A percentile compares a stretch with the other conserved stretches of the same genome.
Conservation (phyloP, 2,888 invertebrate genomes). For the Dicyrtoma fusca region DNA sequence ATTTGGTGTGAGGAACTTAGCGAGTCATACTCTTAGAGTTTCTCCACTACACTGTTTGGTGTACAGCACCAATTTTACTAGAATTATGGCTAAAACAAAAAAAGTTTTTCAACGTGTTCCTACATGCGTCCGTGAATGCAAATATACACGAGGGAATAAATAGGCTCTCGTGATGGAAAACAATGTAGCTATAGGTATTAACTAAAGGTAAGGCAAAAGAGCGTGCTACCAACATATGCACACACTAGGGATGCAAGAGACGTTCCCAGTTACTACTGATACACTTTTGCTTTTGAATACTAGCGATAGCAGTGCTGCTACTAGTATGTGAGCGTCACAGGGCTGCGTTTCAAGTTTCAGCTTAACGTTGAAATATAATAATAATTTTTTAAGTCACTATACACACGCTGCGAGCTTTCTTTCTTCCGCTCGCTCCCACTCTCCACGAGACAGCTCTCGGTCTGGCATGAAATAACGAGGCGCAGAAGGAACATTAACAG, state of each 20-base stretch:
- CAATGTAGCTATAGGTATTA: background rate
- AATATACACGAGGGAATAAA: conserved; percentile 18
- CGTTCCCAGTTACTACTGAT: too few species aligned
- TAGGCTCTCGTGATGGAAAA: background rate
- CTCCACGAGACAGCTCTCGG: background rate
- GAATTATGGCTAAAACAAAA: background rate
- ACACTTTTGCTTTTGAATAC: too few species aligned
- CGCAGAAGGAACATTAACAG: conserved; percentile 36
- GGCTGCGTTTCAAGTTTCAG: conserved; percentile 14
- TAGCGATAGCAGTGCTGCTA: too few species aligned
- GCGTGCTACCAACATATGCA: background rate
- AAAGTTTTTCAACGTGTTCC: conserved; percentile 1
- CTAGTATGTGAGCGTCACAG: background rate
- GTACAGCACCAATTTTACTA: too few species aligned
- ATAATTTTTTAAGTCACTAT: conserved; percentile 23
- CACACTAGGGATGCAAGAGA: background rate
- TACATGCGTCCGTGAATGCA: background rate
- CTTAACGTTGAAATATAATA: conserved; percentile 26
- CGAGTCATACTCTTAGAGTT: too few species aligned
- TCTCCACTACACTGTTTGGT: too few species aligned
- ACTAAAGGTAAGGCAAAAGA: background rate
- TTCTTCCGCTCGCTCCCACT: background rate
- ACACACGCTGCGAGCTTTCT: background rate
- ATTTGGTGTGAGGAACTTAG: too few species aligned
- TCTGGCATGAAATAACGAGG: conserved; percentile 30